Conservation (phyloP, 2,113 vertebrate species). For the Pseudopodoces humilis region DNA sequence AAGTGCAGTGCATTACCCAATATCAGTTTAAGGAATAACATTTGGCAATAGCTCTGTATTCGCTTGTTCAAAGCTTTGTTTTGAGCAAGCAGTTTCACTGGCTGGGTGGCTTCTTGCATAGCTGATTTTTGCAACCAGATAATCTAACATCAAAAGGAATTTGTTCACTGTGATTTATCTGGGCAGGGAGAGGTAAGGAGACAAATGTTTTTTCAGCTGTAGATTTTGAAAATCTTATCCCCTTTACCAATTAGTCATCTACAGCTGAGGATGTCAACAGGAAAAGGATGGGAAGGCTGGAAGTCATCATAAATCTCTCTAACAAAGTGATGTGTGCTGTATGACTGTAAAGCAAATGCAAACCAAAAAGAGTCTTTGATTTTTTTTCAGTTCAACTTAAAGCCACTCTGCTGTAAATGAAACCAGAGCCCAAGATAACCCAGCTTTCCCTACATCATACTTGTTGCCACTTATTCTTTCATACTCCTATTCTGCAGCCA, state of each 20-base stretch:
- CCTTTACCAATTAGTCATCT: not conserved
- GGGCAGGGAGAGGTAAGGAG: not conserved
- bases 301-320: not conserved
- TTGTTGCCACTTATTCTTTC: not conserved
- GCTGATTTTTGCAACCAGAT: not conserved
- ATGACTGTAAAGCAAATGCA: not conserved
- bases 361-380: not conserved
- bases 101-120: not conserved
- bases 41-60: not conserved
- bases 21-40: not conserved
- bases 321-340: not conserved
- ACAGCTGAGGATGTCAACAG: not conserved
- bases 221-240: not conserved
- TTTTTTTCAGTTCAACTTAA: not conserved
- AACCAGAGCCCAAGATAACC: not conserved
- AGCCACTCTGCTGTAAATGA: not conserved
- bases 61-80: not conserved
- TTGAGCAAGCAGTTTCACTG: not conserved
- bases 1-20: not conserved
- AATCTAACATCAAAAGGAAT: not conserved
- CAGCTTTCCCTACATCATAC: not conserved
- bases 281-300: not conserved
- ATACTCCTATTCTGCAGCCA: not conserved
- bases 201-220: not conserved
- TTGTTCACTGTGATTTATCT: not conserved